Conservation (phyloP, 2,113 vertebrate species). For the Dendropsophus ebraccatus region DNA sequence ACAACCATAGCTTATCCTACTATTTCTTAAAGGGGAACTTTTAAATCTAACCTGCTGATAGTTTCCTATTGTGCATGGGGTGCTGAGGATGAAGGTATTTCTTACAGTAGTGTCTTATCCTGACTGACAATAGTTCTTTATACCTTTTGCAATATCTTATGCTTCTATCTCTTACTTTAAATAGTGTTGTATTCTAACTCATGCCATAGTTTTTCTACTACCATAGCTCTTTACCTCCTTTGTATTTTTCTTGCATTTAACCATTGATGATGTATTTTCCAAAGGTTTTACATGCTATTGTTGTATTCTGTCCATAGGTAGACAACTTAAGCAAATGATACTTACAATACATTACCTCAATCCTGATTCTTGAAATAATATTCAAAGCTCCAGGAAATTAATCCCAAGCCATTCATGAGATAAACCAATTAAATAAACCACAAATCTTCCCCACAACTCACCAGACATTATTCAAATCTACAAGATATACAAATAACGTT, state of each 20-base stretch:
- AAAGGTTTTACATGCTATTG: neutral
- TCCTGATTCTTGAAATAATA: neutral
- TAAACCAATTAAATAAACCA: neutral
- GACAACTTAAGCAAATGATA: neutral
- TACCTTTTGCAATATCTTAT: no score
- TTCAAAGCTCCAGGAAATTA: constrained; percentile 5
- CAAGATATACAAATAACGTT: neutral
- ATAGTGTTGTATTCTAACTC: neutral
- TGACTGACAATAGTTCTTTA: no score
- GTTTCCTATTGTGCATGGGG: no score
- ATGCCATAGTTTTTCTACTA: neutral
- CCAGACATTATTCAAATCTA: constrained; percentile 9
- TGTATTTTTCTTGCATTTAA: neutral
- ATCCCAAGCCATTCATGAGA: neutral
- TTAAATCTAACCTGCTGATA: no score
- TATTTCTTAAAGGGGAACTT: no score
- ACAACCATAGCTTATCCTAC: no score
- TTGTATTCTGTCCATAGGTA: neutral
- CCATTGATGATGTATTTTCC: no score
- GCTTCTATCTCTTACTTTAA: neutral
- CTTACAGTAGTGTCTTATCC: no score
- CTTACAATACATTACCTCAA: neutral
- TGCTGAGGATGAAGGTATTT: no score
- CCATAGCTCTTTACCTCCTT: neutral
- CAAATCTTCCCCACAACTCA: neutral